These are phyloP conservation scores for Setophaga coronata DNA, from an alignment of 2,113 vertebrate genomes.

Conservation along the genomic window DNA sequence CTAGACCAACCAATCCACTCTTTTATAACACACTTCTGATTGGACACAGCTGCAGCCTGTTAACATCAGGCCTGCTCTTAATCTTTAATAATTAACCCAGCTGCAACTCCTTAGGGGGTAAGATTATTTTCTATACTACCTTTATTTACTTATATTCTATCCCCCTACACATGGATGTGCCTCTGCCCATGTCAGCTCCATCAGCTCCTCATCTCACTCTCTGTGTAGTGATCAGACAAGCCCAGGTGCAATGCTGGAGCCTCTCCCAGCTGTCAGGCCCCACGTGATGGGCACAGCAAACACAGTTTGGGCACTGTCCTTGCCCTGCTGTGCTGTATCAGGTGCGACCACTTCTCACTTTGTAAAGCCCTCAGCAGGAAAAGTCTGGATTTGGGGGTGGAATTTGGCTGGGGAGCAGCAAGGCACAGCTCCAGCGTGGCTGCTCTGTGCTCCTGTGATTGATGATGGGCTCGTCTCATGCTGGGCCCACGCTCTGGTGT, in stretches of 20 bases:
- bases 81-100: no score
- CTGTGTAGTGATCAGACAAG: background rate
- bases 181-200: background rate
- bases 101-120: no score
- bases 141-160: no score
- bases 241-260: background rate
- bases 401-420: background rate
- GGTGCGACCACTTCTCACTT: fast-evolving
- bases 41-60: no score
- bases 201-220: background rate
- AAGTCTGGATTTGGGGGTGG: background rate
- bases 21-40: no score
- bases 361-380: background rate
- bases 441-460: background rate
- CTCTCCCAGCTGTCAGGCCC: background rate
- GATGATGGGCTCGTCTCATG: fast-evolving
- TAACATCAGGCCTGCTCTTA: no score
- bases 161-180: background rate
- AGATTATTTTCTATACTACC: no score
- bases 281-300: background rate
- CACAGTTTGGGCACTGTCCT: fast-evolving
- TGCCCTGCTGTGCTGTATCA: fast-evolving
- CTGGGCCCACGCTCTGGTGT: background rate
- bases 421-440: background rate
- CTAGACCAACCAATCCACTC: no score